Base-by-base conservation (phyloP, 1,140 invertebrate genomes). In the Pseudobourletiella spinata region DNA sequence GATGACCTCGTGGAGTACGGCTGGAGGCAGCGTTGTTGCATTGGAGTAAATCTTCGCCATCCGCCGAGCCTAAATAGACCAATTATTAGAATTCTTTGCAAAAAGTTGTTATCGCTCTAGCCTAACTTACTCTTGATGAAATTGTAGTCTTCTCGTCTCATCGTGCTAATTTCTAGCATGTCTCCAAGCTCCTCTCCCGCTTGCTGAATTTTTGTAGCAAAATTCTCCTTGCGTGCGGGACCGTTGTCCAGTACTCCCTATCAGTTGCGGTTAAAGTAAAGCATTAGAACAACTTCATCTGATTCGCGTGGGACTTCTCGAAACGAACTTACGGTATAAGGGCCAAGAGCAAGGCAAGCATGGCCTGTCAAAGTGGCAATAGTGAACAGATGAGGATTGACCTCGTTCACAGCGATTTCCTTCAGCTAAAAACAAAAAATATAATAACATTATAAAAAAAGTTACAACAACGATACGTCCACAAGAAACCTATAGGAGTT, bases 291-390 rank as follows among this genome's bases (percentile, higher is more conserved):
- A 61, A 42, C 22, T 20, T 30, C 22, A 15, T 30, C 56, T 43
- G 8, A 56, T 16, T 28, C n/a, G n/a, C n/a, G n/a, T n/a, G n/a
- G n/a, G n/a, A n/a, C n/a, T 28, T 18, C 39, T 14, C 25, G 16
- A 42, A 57, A 11, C 24, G 25, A n/a, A 52, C 52, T 35, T 57
- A 68, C 65, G 8, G 67, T 64, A 50, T 70, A 70, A n/a, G 48
- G 22, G 22, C 94, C 94, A 52, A 86, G 85, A 11, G 88, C 83
- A 1, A 86, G 74, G 52, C 78, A 78, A 11, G 91, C 91, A 74
- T 96, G 92, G 0, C 90, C 89, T 20, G 95, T 98, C 46, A 98
- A 76, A 1, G 95, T 98, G 16, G 95, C 95, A 71, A 98, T 84
- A 0, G 95, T 98, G 69, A 94, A 91, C 20, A 98, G 77, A 76